Conservation (phyloP, 1,140 invertebrate genomes). For the Hydropsyche tenuis region DNA sequence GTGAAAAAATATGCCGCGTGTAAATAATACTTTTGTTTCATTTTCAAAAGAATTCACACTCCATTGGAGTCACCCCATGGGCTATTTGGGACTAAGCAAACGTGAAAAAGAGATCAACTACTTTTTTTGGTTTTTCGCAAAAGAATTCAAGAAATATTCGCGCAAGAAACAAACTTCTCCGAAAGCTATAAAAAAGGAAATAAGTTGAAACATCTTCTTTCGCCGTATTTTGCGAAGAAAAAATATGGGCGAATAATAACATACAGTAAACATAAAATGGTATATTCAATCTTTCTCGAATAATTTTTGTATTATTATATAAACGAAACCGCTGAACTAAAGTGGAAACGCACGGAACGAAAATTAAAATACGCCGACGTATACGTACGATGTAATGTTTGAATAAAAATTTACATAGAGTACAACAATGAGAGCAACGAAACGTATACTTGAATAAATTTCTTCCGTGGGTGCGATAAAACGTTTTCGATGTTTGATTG, state of each 20-base stretch:
- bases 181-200: slow-evolving; percentile 16
- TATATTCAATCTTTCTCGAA: no score
- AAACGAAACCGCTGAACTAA: no score
- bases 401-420: no score
- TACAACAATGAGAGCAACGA: no score
- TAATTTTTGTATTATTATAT: no score
- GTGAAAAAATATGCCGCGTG: slow-evolving; percentile 4
- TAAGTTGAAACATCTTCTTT: slow-evolving; percentile 12
- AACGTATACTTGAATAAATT: no score
- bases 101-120: slow-evolving; percentile 21
- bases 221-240: neutral
- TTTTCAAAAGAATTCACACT: slow-evolving; percentile 34
- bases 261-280: neutral
- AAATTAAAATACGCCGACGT: no score
- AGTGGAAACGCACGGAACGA: no score
- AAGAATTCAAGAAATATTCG: slow-evolving; percentile 17
- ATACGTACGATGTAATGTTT: no score
- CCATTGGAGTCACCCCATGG: slow-evolving; percentile 25
- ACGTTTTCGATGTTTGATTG: no score
- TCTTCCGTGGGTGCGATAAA: no score
- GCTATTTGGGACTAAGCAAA: slow-evolving; percentile 14
- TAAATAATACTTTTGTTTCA: slow-evolving; percentile 35
- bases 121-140: slow-evolving; percentile 1
- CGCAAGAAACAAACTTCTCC: slow-evolving; percentile 7
- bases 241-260: neutral